phyloP scores from a whole-genome alignment of 1,140 invertebrate species.

The Leptoteleia sp. region DNA sequence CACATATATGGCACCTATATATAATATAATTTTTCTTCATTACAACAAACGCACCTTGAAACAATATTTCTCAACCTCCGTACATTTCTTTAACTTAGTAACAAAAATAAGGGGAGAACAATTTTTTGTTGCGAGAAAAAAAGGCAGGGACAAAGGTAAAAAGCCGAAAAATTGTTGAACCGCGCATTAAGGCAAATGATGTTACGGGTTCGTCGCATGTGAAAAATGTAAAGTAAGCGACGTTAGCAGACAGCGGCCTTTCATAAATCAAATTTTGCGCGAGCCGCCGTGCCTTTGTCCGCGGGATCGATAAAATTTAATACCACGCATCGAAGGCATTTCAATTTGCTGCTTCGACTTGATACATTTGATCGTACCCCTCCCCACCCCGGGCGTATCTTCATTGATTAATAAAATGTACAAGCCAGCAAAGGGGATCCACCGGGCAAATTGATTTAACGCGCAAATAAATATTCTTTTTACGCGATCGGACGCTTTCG shows the following conservation, averaged over 20 bases:
- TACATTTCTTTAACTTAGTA: too few relatives aligned
- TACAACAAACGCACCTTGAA: too few relatives aligned
- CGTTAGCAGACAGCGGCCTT: conserved; percentile 10
- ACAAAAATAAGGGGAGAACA: too few relatives aligned
- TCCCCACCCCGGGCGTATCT: conserved; percentile 12
- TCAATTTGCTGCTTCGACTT: conserved; percentile 43
- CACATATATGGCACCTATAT: too few relatives aligned
- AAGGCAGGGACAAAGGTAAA: too few relatives aligned
- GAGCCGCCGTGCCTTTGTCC: conserved; percentile 30
- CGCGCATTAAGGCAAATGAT: too few relatives aligned
- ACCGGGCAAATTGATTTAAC: conserved; percentile 34
- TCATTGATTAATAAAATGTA: conserved; percentile 43
- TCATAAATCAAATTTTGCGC: conserved; percentile 53
- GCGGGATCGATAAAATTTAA: conserved; percentile 54
- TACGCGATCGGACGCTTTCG: conserved; percentile 11
- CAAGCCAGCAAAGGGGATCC: conserved; percentile 11
- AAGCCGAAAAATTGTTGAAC: too few relatives aligned
- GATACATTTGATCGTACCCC: conserved; percentile 44
- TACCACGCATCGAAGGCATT: conserved; percentile 53
- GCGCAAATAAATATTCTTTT: conserved; percentile 28
- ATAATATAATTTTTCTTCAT: too few relatives aligned
- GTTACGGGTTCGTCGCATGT: conserved; percentile 11
- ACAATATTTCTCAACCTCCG: too few relatives aligned
- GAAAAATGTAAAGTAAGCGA: conserved; percentile 50
- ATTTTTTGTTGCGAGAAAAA: too few relatives aligned